Evolutionary conservation across 2,113 vertebrate genomes (phyloP), one percentile per base, ranked within the genome.

Genomic region (Collichthys lucidus): DNA sequence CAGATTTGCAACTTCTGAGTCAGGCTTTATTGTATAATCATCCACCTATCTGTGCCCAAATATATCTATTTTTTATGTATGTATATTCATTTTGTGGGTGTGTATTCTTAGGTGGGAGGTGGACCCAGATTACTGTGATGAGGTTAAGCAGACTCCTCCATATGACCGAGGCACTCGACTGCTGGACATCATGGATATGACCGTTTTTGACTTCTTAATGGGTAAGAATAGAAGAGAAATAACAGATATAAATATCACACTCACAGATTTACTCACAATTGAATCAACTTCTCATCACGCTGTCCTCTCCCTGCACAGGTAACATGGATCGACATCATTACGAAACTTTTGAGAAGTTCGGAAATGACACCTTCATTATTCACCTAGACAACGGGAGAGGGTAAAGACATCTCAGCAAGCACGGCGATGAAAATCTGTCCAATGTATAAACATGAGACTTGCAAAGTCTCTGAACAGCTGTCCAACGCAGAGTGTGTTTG

Each of bases 311-410:
- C 61, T 83, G 63, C 10, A 0, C 84, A 99, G 98, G 98, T 47
- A 99, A 99, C 88, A 99, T 99, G 98, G 98, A 99, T 89, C 97
- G 98, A n/a, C 98, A 99, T 83, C 98, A 99, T 92, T 99, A 99
- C 0, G 98, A 99, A 90, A 99, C 98, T 1, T 99, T 99, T 68
- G 98, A 99, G 93, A 99, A 99, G 93, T 99, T 99, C 85, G 98
- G 98, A 74, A 99, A 99, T 0, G 96, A 98, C 75, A 98, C 98
- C 0, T 99, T 99, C 85, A 98, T 99, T 77, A 99, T 99, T 92
- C 98, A 99, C 86, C 92, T 99, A 63, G 98, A 99, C 92, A 99
- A 99, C 0, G 98, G 98, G 89, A 95, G 98, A 94, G 98, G 98
- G 98, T 99, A 94, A 91, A 85, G 26, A 84, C 64, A 19, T 31